Evolutionary conservation across 2,888 invertebrate species (phyloP), one percentile per base, ranked within the genome.

Genomic region (Bombyx huttoni): DNA sequence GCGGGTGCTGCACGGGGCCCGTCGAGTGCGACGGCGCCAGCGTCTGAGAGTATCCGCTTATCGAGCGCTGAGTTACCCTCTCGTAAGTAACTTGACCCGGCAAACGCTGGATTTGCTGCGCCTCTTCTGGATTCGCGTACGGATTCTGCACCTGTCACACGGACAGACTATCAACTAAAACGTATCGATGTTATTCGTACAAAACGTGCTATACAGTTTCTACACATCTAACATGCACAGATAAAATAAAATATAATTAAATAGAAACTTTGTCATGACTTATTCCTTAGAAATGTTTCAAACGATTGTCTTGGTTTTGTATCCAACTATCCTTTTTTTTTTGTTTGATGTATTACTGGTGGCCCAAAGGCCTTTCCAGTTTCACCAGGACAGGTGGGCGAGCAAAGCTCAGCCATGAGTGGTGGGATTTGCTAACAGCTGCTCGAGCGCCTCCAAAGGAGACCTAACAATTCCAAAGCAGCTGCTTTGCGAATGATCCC

Each of bases 21-120:
- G 57, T 53, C 12, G 63, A 56, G 12, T 52, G 61, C 7, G 50
- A 49, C 7, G 51, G 56, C 7, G 60, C 60, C 9, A 50, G 64
- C 8, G 62, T 65, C 6, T 58, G 60, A 5, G 61, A 62, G 54
- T 66, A 73, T 13, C 55, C 60, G 0, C 62, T 50, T 8, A 63
- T 54, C 8, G 62, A 52, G 12, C 63, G 66, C 0, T 62, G 48
- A 12, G 59, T 49, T 1, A 57, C 34, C 0, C 55, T 61, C 2
- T 78, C 78, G 57, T 76, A 81, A 13, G 61, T 51, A 47, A 77
- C 62, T 62, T 75, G 78, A 46, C 70, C 58, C 48, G 68, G 73
- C 46, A 70, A 12, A 47, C 68, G 70, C 35, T 61, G 67, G 13
- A 52, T 64, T 34, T 61, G 70, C 47, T 67, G 73, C 12, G 71